phyloP scores from a whole-genome alignment of 2,888 invertebrate genomes.

The Pantelozetes paolii region DNA sequence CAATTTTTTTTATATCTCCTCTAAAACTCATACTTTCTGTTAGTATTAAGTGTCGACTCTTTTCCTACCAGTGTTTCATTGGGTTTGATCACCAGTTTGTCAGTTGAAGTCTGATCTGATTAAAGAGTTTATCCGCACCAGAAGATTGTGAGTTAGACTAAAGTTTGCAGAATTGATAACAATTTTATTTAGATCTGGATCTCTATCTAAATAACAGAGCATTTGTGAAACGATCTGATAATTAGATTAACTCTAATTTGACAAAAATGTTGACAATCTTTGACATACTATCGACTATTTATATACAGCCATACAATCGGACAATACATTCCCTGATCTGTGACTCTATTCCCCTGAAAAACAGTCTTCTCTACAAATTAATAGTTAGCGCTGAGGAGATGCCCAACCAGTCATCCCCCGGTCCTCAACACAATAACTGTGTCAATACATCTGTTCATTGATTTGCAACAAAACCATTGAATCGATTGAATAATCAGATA shows the following conservation, averaged over 20 bases:
- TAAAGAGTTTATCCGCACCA: background rate
- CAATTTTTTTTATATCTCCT: constrained; percentile 12
- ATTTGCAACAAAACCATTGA: too few species aligned
- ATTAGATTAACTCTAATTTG: constrained; percentile 27
- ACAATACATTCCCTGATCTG: background rate
- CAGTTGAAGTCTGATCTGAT: constrained; percentile 24
- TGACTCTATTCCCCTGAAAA: constrained; percentile 10
- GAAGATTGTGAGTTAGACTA: background rate
- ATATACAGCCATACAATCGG: background rate
- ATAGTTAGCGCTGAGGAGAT: constrained; percentile 11
- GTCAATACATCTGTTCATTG: too few species aligned
- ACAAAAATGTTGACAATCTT: constrained; percentile 29
- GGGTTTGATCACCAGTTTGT: constrained; percentile 23
- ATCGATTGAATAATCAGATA: too few species aligned
- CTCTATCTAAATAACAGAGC: constrained; percentile 32
- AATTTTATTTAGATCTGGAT: constrained; percentile 36
- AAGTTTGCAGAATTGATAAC: constrained; percentile 26
- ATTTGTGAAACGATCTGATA: constrained; percentile 34
- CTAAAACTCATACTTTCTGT: background rate
- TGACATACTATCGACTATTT: background rate
- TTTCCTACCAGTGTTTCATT: background rate
- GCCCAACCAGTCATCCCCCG: constrained; percentile 1
- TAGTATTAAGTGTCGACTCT: background rate
- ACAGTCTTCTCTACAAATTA: background rate
- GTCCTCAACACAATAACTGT: background rate